phyloP scores from a whole-genome alignment of 92 coral and sea anemone genomes.

The Parazoanthus darwini region DNA sequence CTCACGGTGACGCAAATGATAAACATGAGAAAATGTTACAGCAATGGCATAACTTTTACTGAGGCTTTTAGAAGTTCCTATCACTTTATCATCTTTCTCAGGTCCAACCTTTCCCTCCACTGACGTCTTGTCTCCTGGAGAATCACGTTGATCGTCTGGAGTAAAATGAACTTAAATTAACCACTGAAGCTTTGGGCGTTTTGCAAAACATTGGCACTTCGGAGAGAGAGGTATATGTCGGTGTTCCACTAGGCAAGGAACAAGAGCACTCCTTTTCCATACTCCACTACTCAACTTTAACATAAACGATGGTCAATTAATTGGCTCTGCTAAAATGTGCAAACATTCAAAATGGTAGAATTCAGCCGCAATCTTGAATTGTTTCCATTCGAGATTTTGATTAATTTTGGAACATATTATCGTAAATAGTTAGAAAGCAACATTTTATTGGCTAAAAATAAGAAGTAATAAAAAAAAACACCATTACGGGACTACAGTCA shows the following conservation, averaged over 20 bases:
- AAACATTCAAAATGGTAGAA: neutral
- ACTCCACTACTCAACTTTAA: neutral
- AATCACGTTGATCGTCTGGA: neutral
- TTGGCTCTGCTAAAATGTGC: neutral
- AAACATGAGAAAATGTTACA: constrained; percentile 17
- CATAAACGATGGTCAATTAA: neutral
- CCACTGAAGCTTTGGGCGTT: neutral
- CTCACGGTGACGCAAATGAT: constrained; percentile 4
- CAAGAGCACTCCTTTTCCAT: neutral
- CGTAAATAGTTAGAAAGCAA: neutral
- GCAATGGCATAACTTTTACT: constrained; percentile 6
- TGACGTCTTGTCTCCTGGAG: neutral
- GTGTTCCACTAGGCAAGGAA: neutral
- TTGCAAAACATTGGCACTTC: neutral
- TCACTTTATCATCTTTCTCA: neutral
- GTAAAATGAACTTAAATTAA: neutral
- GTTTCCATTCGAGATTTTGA: neutral
- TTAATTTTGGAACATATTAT: neutral
- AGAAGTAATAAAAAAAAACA: neutral
- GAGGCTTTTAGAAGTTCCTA: neutral
- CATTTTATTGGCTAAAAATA: neutral
- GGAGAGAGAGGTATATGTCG: neutral
- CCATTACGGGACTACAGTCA: neutral
- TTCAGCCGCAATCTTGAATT: neutral
- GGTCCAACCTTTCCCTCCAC: neutral